phyloP scores from a whole-genome alignment of 2,797 vertebrate genomes.

The Fistularia commersonii region DNA sequence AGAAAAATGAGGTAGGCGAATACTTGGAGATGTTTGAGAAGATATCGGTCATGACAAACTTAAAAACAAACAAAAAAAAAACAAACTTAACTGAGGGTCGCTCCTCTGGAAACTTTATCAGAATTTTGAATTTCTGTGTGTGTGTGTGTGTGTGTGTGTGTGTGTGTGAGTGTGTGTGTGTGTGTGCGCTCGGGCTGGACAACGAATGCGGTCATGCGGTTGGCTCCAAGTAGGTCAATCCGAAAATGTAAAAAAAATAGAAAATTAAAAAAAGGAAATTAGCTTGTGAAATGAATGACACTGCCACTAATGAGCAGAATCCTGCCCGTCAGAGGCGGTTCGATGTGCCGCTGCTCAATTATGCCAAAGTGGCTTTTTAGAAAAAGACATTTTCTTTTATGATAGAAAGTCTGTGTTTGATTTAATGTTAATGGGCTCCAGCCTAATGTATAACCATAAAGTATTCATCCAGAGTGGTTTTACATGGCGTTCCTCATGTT shows the following conservation, averaged over 20 bases:
- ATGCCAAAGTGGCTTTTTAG: conserved; percentile 38
- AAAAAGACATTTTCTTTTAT: conserved; percentile 10
- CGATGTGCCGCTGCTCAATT: conserved; percentile 14
- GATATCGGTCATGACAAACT: no score
- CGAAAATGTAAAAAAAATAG: no score
- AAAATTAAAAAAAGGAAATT: not conserved
- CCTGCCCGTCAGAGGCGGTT: conserved; percentile 23
- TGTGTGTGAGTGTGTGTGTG: not conserved
- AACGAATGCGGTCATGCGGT: not conserved
- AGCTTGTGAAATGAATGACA: conserved; percentile 28
- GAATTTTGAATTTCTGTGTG: conserved; percentile 2
- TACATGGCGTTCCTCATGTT: conserved; percentile 8
- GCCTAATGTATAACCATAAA: conserved; percentile 31
- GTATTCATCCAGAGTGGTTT: conserved; percentile 40
- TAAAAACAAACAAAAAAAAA: no score
- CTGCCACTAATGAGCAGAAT: conserved; percentile 23
- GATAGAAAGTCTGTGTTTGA: conserved; percentile 29
- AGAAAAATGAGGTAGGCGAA: not conserved
- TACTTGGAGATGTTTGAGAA: no score
- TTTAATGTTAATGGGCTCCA: conserved; percentile 38
- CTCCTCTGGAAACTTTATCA: not conserved
- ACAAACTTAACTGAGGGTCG: no score
- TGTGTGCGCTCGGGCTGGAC: not conserved
- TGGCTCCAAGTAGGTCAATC: no score
- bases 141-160: not conserved